These are phyloP conservation scores for Archegozetes longisetosus DNA, from an alignment of 1,140 invertebrate species.

Conservation along the genomic window DNA sequence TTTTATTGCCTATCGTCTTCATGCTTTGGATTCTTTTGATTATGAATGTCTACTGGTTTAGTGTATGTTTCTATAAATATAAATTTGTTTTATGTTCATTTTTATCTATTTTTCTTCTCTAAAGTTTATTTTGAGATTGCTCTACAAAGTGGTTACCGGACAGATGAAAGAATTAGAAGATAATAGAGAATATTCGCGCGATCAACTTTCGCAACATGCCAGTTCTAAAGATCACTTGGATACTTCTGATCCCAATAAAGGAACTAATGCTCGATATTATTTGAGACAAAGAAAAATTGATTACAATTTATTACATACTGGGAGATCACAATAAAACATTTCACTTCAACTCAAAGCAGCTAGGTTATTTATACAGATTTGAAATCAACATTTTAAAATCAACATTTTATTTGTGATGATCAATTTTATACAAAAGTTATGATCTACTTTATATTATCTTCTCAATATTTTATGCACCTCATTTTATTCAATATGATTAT, in stretches of 20 bases:
- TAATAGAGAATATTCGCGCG: constrained; percentile 26
- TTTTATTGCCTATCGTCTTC: constrained; percentile 27
- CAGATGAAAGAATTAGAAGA: constrained; percentile 29
- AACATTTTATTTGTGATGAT: too few species aligned
- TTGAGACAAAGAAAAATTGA: background rate
- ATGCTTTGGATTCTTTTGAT: constrained; percentile 28
- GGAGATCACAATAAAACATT: background rate
- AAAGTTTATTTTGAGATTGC: constrained; percentile 26
- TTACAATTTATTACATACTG: background rate
- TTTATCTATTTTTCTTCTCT: constrained; percentile 1
- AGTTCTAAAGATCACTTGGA: background rate
- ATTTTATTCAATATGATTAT: too few species aligned
- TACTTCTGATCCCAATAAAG: background rate
- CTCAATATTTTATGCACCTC: too few species aligned
- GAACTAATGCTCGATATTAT: background rate
- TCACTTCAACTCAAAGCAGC: too few species aligned
- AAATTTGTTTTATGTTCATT: background rate
- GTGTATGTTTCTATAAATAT: constrained; percentile 23
- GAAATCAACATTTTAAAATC: too few species aligned
- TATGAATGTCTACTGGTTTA: constrained; percentile 33
- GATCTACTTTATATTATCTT: too few species aligned
- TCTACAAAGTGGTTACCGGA: constrained; percentile 27
- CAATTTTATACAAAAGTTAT: too few species aligned
- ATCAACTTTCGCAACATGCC: constrained; percentile 12
- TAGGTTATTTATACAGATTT: too few species aligned